Evolutionary conservation across 2,113 vertebrate species (phyloP).

Genomic region (Dryoscopus gambensis): DNA sequence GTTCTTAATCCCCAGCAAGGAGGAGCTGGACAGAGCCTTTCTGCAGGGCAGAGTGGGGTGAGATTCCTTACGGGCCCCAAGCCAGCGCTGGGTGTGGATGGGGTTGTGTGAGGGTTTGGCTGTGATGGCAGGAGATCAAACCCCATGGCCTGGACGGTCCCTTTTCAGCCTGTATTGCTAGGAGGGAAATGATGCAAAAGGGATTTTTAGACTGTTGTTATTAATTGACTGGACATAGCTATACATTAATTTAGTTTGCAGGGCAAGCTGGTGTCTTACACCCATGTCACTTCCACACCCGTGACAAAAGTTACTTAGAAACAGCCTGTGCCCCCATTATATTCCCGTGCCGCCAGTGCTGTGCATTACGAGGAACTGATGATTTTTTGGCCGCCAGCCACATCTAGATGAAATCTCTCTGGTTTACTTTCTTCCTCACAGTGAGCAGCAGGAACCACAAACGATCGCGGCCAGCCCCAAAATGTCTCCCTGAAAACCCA

Average conservation of each 20-base stretch:
- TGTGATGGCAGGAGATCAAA: background rate
- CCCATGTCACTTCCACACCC: background rate
- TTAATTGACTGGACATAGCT: background rate
- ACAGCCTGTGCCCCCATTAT: accelerated
- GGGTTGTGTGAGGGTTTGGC: background rate
- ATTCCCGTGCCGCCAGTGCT: background rate
- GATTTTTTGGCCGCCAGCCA: accelerated
- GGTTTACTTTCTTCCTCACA: background rate
- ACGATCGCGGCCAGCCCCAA: accelerated
- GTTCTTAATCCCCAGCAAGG: background rate
- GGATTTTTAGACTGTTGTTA: background rate
- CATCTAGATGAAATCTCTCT: background rate
- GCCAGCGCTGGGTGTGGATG: accelerated
- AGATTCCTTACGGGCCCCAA: accelerated
- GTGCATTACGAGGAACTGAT: accelerated
- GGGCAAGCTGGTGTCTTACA: background rate
- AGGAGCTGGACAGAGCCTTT: background rate
- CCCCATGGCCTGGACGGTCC: accelerated
- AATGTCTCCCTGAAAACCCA: background rate
- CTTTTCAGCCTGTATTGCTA: background rate
- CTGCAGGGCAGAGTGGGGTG: background rate
- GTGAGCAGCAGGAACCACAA: background rate
- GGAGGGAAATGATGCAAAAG: background rate
- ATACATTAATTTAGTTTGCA: background rate
- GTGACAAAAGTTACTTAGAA: background rate